Percentiles rank a stretch among this genome's conserved stretches.
These are phyloP conservation scores for Blera fallax DNA, from an alignment of 2,888 invertebrate genomes.

Conservation along the genomic window DNA sequence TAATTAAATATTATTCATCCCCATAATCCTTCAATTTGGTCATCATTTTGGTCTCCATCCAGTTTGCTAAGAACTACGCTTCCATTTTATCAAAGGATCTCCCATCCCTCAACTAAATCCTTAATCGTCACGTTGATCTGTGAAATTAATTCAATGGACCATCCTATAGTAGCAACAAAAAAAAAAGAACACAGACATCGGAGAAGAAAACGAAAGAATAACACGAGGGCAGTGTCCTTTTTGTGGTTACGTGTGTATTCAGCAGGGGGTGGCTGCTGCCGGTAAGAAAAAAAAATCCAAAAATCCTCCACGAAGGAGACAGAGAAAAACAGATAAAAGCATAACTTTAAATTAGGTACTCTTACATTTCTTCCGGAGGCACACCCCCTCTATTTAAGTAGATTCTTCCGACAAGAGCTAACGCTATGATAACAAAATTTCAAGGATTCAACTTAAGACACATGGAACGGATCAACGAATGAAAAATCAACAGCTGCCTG, in stretches of 20 bases:
- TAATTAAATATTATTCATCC: slow-evolving; percentile 47
- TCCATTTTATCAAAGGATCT: slow-evolving; percentile 45
- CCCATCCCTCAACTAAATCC: slow-evolving; percentile 8
- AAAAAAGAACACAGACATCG: background rate
- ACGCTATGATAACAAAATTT: slow-evolving; percentile 39
- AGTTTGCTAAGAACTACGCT: background rate
- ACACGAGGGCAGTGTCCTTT: slow-evolving; percentile 40
- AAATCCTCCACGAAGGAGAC: background rate
- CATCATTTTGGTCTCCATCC: slow-evolving; percentile 14
- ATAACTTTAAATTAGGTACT: slow-evolving; percentile 63
- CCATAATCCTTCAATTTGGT: slow-evolving; percentile 55
- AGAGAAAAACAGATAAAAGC: slow-evolving; percentile 38
- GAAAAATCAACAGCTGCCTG: slow-evolving; percentile 66
- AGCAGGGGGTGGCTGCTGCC: background rate
- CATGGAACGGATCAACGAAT: slow-evolving; percentile 56
- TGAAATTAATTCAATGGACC: slow-evolving; percentile 74
- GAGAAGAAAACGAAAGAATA: slow-evolving; percentile 1
- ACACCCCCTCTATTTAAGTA: background rate
- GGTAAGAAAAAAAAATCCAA: background rate
- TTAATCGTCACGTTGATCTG: slow-evolving; percentile 75
- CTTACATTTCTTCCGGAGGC: slow-evolving; percentile 2
- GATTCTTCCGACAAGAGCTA: slow-evolving; percentile 6
- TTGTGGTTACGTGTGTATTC: slow-evolving; percentile 1
- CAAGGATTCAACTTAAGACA: slow-evolving; percentile 11
- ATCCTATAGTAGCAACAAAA: slow-evolving; percentile 6